phyloP scores from a whole-genome alignment of 2,888 invertebrate genomes.

The Xanthorhoe spadicearia region DNA sequence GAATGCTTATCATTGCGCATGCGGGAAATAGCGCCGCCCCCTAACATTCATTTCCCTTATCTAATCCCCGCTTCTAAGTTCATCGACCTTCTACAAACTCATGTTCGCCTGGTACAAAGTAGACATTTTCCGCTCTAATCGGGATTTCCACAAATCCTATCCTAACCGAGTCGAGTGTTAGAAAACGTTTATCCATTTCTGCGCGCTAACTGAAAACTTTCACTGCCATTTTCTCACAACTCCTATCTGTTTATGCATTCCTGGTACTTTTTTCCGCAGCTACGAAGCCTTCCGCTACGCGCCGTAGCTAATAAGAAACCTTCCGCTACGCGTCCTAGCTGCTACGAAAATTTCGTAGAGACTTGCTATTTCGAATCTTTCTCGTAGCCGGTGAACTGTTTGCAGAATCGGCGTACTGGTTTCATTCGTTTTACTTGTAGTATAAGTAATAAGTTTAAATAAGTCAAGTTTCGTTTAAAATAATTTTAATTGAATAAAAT shows the following conservation, averaged over 20 bases:
- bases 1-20: slow-evolving; percentile 41
- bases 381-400: slow-evolving; percentile 3
- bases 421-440: neutral
- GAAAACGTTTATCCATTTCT: slow-evolving; percentile 63
- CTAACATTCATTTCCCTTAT: slow-evolving; percentile 57
- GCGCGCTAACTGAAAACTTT: slow-evolving; percentile 47
- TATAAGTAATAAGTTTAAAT: neutral
- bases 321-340: slow-evolving; percentile 45
- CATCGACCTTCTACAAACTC: slow-evolving; percentile 37
- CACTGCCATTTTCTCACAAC: slow-evolving; percentile 39
- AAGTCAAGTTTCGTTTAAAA: too few species aligned
- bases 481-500: neutral
- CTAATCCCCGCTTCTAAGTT: slow-evolving; percentile 49
- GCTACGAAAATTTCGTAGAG: slow-evolving; percentile 38
- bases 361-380: slow-evolving; percentile 17
- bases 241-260: slow-evolving; percentile 53
- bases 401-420: neutral
- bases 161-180: slow-evolving; percentile 67
- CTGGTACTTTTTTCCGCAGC: slow-evolving; percentile 63
- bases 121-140: slow-evolving; percentile 85
- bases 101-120: slow-evolving; percentile 74
- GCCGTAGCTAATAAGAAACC: slow-evolving; percentile 40
- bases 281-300: slow-evolving; percentile 51
- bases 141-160: slow-evolving; percentile 79
- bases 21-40: slow-evolving; percentile 59